Evolutionary conservation across 2,888 invertebrate species (phyloP).

Genomic region (Pterobdella sp.): DNA sequence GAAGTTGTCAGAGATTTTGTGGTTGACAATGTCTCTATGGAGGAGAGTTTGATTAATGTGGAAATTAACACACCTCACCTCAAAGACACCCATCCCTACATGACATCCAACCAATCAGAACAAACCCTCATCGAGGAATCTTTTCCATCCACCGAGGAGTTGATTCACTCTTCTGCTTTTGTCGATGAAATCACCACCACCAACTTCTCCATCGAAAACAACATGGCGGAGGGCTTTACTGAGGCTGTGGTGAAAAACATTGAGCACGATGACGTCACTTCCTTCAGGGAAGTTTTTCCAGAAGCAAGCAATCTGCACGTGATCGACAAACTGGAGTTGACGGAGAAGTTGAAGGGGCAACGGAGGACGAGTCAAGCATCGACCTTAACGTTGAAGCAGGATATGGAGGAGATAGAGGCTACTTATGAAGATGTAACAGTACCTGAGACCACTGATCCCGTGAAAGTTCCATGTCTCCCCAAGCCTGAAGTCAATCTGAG

Average conservation of each 20-base stretch:
- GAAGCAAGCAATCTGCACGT: background rate
- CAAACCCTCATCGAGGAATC: background rate
- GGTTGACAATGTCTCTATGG: background rate
- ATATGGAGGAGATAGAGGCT: conserved; percentile 38
- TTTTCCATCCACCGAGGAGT: background rate
- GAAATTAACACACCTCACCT: background rate
- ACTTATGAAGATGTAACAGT: conserved; percentile 33
- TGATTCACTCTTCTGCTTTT: background rate
- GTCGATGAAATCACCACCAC: background rate
- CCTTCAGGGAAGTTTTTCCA: background rate
- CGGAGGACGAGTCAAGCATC: conserved; percentile 30
- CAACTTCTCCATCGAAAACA: background rate
- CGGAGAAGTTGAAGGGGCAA: conserved; percentile 22
- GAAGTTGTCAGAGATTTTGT: background rate
- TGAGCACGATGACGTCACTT: conserved; percentile 17
- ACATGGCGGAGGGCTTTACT: conserved; percentile 27
- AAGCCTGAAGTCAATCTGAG: background rate
- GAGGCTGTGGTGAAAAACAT: conserved; percentile 26
- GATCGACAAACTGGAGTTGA: conserved; percentile 28
- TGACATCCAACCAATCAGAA: background rate
- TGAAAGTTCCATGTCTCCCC: conserved; percentile 23
- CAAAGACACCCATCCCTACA: background rate
- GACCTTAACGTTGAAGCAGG: conserved; percentile 32
- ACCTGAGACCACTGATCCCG: conserved; percentile 33
- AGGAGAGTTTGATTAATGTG: background rate